phyloP scores from a whole-genome alignment of 2,888 invertebrate genomes.

The Panopea generosa region DNA sequence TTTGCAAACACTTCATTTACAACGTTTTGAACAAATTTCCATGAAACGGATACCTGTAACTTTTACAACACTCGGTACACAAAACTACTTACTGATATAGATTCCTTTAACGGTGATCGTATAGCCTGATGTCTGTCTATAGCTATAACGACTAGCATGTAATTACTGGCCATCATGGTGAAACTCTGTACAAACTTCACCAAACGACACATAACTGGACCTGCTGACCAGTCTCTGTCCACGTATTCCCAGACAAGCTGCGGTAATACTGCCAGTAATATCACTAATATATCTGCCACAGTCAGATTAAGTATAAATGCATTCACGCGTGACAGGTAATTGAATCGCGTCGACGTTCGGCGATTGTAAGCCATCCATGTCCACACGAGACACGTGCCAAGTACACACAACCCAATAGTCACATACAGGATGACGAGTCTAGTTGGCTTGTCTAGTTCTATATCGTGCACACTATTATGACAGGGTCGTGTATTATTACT shows the following conservation, averaged over 20 bases:
- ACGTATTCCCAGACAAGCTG: conserved; percentile 83
- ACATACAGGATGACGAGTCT: conserved; percentile 76
- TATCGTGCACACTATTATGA: conserved; percentile 75
- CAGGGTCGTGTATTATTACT: conserved; percentile 16
- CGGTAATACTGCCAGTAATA: conserved; percentile 79
- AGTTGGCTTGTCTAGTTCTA: conserved; percentile 70
- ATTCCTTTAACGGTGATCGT: conserved; percentile 81
- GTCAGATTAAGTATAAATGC: conserved; percentile 83
- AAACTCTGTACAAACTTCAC: conserved; percentile 84
- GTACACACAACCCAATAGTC: conserved; percentile 75
- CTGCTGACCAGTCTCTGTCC: conserved; percentile 81
- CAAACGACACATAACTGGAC: conserved; percentile 82
- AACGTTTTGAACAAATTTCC: too few relatives aligned
- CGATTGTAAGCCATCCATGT: conserved; percentile 81
- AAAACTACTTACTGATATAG: conserved; percentile 79
- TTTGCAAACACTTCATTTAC: too few relatives aligned
- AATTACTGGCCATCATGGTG: conserved; percentile 82
- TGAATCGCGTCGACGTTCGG: conserved; percentile 76
- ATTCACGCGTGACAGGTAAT: conserved; percentile 80
- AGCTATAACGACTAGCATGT: conserved; percentile 84
- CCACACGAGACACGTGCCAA: conserved; percentile 80
- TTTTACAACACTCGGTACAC: too few relatives aligned
- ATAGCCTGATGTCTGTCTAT: conserved; percentile 85
- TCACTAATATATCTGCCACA: conserved; percentile 82
- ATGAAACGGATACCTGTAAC: too few relatives aligned